A percentile compares a stretch with the other conserved stretches of the same genome.
These are phyloP conservation scores for Nesidiocoris tenuis DNA, from an alignment of 2,888 invertebrate genomes.

Conservation along the genomic window DNA sequence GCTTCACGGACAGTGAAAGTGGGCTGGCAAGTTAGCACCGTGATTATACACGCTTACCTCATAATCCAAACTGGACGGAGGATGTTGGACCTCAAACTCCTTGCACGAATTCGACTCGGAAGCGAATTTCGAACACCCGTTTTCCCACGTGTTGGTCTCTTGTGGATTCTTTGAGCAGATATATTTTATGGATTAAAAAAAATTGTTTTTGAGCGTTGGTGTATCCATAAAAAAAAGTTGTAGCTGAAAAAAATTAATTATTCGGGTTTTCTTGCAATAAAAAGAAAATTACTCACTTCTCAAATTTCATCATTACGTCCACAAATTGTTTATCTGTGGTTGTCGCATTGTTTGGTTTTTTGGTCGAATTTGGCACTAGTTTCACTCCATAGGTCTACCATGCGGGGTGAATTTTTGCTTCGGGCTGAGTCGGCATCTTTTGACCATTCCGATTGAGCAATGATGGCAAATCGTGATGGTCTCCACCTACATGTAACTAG, in stretches of 20 bases:
- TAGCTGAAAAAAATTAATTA: too few species aligned
- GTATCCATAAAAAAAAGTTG: too few species aligned
- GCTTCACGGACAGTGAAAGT: conserved; percentile 12
- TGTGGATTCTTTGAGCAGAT: background rate
- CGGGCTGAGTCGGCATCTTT: background rate
- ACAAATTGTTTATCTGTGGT: too few species aligned
- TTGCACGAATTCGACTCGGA: background rate
- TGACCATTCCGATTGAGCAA: background rate
- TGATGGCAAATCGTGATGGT: background rate
- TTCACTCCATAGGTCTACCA: background rate
- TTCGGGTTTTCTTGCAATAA: too few species aligned
- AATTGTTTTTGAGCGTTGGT: background rate
- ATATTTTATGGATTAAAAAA: background rate
- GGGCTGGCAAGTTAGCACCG: background rate
- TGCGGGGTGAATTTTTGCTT: background rate
- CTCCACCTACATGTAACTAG: background rate
- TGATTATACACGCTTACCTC: background rate
- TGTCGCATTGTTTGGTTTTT: too few species aligned
- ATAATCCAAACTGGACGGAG: background rate
- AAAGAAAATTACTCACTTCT: too few species aligned
- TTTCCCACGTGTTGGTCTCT: too few species aligned
- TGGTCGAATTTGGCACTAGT: too few species aligned
- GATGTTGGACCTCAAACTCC: background rate
- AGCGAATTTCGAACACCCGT: background rate
- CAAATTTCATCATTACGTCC: too few species aligned